These are phyloP conservation scores for Rhinoptilus africanus DNA, from an alignment of 2,113 vertebrate species.

Conservation along the genomic window DNA sequence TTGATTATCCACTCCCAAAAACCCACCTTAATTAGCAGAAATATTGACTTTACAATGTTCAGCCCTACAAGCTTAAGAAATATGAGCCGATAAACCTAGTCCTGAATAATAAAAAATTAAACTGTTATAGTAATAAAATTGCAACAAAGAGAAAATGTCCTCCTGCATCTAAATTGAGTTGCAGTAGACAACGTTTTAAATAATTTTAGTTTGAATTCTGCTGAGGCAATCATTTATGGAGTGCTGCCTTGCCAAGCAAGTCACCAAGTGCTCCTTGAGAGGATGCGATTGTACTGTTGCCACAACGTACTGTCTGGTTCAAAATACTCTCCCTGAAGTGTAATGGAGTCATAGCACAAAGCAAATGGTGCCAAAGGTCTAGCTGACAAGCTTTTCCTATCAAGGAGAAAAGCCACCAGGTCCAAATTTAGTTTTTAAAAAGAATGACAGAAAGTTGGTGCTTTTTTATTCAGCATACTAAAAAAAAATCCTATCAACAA, in stretches of 20 bases:
- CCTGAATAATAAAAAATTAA: constrained; percentile 34
- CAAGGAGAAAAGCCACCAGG: not conserved
- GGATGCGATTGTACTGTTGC: not conserved
- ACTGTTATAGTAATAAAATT: constrained; percentile 27
- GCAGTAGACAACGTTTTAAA: not conserved
- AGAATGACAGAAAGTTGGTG: not conserved
- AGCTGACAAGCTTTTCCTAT: not conserved
- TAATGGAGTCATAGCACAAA: not conserved
- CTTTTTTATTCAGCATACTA: not conserved
- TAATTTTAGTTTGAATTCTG: not conserved
- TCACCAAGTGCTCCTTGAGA: constrained; percentile 1
- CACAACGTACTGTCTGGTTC: not conserved
- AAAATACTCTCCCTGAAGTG: not conserved
- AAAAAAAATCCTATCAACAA: not conserved
- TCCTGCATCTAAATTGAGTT: constrained; percentile 1
- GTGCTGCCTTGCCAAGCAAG: not conserved
- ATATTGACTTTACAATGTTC: constrained; percentile 61
- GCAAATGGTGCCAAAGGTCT: not conserved
- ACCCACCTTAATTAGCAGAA: constrained; percentile 61
- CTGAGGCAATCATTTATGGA: not conserved
- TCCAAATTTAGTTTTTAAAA: not conserved
- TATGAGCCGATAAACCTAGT: constrained; percentile 44
- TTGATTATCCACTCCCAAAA: constrained; percentile 20
- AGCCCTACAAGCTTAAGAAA: constrained; percentile 56
- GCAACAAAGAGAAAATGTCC: not conserved